Base-by-base conservation (phyloP, 1,140 invertebrate species). In the Dendrolimus punctatus region DNA sequence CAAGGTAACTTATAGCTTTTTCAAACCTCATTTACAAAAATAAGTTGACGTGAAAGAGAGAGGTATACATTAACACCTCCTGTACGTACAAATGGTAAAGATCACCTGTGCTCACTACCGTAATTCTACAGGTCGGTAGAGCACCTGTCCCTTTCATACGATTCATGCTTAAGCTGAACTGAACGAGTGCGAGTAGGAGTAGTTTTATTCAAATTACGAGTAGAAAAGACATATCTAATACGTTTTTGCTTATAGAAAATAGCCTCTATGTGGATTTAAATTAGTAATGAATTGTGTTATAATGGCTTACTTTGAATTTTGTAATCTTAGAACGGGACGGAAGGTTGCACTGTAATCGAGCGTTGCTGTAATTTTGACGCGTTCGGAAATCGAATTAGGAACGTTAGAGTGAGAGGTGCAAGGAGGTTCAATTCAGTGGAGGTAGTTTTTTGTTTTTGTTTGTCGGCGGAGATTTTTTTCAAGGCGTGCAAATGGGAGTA, bases 41-140 rank as follows among this genome's bases (percentile, higher is more conserved):
- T 47, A 51, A 54, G 60, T 57, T 40, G 55, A 68, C 52, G 6
- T 68, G 70, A 86, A 65, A 68, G 79, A 74, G 85, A 80, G 48
- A 66, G 60, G 49, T 74, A 72, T 81, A 85, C 53, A 79, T 83
- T 82, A 73, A 75, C 78, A 80, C 76, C 74, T 82, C 60, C 72
- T 61, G 64, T 72, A 42, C 53, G 58, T 73, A 73, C 72, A 78
- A 80, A 77, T 81, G 71, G 74, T 84, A 75, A 88, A 86, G 86
- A 85, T 87, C 86, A 86, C 81, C 81, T 85, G 82, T 87, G 86
- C 80, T 87, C 79, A 87, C 86, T 87, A 87, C 83, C 76, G 86
- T 85, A 86, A 88, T 86, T 84, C 75, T 76, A 76, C 76, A 73
- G 66, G 69, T 71, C 76, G 73, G 75, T 83, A 81, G 73, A 76